Evolutionary conservation across 2,888 invertebrate species (phyloP).

Genomic region (Ophion ellenae): DNA sequence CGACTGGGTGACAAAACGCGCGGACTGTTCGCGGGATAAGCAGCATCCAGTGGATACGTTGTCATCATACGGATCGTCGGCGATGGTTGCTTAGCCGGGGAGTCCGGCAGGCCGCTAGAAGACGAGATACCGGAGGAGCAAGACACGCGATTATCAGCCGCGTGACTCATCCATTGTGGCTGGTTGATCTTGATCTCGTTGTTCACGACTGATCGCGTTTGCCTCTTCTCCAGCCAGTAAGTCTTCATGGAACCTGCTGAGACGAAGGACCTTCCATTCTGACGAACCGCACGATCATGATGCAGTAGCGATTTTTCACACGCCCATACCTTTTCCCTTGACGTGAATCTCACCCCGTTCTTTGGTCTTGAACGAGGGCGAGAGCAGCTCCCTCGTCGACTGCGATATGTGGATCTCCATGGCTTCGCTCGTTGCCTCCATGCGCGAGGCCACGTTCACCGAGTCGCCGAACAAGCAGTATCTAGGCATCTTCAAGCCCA

Average conservation of each 20-base stretch:
- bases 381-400: conserved; percentile 91
- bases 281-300: neutral
- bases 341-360: conserved; percentile 94
- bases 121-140: conserved; percentile 56
- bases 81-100: conserved; percentile 9
- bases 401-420: conserved; percentile 98
- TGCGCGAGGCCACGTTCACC: conserved; percentile 95
- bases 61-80: neutral
- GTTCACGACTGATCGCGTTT: conserved; percentile 86
- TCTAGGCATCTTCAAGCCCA: conserved; percentile 96
- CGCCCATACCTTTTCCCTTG: conserved; percentile 91
- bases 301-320: neutral
- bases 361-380: conserved; percentile 89
- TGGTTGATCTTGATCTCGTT: conserved; percentile 79
- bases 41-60: neutral
- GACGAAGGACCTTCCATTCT: neutral
- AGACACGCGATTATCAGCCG: conserved; percentile 81
- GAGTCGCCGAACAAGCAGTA: conserved; percentile 94
- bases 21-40: conserved; percentile 18
- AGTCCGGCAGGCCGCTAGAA: conserved; percentile 49
- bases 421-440: conserved; percentile 96
- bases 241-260: conserved; percentile 92
- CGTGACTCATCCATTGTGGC: conserved; percentile 81
- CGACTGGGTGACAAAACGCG: conserved; percentile 68
- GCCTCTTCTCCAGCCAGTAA: conserved; percentile 92